Base-by-base conservation (phyloP, 2,888 invertebrate species). In the Pantelozetes paolii region DNA sequence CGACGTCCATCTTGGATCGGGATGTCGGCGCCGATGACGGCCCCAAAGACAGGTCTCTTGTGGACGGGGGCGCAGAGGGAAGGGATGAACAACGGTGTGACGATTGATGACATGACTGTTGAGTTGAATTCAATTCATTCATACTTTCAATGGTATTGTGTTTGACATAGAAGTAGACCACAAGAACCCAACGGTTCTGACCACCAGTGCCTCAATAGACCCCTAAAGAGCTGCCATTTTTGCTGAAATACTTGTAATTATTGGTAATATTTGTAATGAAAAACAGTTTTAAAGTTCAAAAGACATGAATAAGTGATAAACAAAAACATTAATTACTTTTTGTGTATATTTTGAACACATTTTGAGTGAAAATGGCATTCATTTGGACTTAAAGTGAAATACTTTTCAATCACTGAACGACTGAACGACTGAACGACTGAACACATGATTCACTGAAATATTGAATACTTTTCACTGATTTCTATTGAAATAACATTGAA, bases 1-100 rank as follows among this genome's bases (percentile, higher is more conserved):
- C 93, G 76, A 94, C 90, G 82, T 94, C 92, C 90, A 93, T 92
- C 79, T 87, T 86, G 30, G 89, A 88, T 78, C 72, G 76, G 9
- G 76, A 72, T 18, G 59, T 48, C 6, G 64, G 73, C 6, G 57
- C 62, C 11, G 73, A 54, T 15, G 71, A 59, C 15, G 54, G 71
- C 9, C 71, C 71, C 15, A 40, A 71, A 9, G 50, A n/a, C 9
- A 3, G 11, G 15, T 71, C 69, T 8, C 69, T 20, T 15, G 26
- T 69, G 2, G 69, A 45, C 15, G 23, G 6, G 9, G 42, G 20
- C 1, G 26, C 26, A 2, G 42, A 69, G 23, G 69, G 69, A 13
- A 69, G 42, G 2, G 69, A 69, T 45, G 69, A 69, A 15, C 69
- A 69, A 1, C 69, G 69, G 26, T 69, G 69, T 20, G 67, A 67